Evolutionary conservation across 2,113 vertebrate species (phyloP).

Genomic region (Myodes glareolus): DNA sequence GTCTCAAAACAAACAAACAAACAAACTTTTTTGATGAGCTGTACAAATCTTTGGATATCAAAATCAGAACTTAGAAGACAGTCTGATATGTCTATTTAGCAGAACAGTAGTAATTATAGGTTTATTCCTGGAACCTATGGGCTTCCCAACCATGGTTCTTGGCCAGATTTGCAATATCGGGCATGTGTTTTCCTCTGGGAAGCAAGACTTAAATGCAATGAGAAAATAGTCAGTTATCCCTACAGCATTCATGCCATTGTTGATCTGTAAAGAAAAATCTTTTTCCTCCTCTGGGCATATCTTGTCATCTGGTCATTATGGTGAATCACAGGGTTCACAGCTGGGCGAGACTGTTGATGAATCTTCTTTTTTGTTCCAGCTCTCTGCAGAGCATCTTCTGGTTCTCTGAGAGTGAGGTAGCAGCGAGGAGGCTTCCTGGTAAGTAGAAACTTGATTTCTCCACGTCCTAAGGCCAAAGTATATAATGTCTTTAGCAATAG

Average conservation of each 20-base stretch:
- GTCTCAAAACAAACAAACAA: no score
- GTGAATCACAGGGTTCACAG: not conserved
- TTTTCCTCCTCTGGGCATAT: not conserved
- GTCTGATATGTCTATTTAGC: not conserved
- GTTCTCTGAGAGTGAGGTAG: not conserved
- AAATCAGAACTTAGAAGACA: not conserved
- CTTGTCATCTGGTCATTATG: not conserved
- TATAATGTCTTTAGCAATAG: not conserved
- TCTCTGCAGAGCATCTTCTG: not conserved
- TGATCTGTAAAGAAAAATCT: no score
- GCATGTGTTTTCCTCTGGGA: not conserved
- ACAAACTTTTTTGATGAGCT: not conserved
- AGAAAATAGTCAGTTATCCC: not conserved
- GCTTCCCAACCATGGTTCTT: not conserved
- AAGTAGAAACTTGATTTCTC: not conserved
- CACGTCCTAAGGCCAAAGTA: no score
- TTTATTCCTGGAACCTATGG: not conserved
- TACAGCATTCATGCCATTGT: not conserved
- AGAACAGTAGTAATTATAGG: not conserved
- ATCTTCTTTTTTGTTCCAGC: not conserved
- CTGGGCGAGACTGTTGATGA: not conserved
- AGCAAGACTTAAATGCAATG: not conserved
- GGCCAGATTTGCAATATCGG: not conserved
- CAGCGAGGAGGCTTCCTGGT: not conserved
- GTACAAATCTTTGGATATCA: not conserved